Percentiles rank a stretch among this genome's conserved stretches.
phyloP scores from a whole-genome alignment of 37 sponge, comb jelly and placozoan genomes.

The Dysidea cf. avara region DNA sequence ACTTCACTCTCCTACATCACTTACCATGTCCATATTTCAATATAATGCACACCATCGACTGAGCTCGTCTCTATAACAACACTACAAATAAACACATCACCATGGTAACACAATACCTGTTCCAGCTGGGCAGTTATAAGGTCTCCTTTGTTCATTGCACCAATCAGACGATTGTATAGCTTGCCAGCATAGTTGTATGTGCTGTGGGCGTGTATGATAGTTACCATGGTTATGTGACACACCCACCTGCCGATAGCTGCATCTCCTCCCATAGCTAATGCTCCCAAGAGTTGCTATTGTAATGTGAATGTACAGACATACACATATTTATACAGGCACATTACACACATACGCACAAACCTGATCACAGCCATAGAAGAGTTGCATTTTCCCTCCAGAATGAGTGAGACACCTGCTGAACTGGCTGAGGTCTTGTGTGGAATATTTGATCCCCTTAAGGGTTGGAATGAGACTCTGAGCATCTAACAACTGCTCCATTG shows the following conservation, averaged over 20 bases:
- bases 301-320: background rate
- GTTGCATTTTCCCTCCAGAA: slow-evolving; percentile 44
- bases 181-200: slow-evolving; percentile 72
- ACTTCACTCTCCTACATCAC: background rate
- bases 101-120: slow-evolving; percentile 27
- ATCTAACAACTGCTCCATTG: slow-evolving; percentile 68
- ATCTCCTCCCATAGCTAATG: slow-evolving; percentile 51
- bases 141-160: slow-evolving; percentile 56
- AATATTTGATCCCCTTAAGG: slow-evolving; percentile 66
- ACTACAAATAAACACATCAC: background rate
- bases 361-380: slow-evolving; percentile 70
- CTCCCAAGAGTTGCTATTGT: slow-evolving; percentile 63
- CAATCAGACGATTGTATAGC: slow-evolving; percentile 67
- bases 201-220: slow-evolving; percentile 9
- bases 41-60: too few species aligned
- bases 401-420: slow-evolving; percentile 48
- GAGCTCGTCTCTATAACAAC: slow-evolving; percentile 46
- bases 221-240: background rate
- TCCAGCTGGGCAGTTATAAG: slow-evolving; percentile 62
- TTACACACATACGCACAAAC: slow-evolving; percentile 21
- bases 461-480: slow-evolving; percentile 44
- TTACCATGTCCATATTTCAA: background rate
- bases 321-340: background rate
- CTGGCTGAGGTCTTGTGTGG: slow-evolving; percentile 33
- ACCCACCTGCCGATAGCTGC: slow-evolving; percentile 67